Evolutionary conservation across 2,888 invertebrate genomes (phyloP).

Genomic region (Falcaria lacertinaria): DNA sequence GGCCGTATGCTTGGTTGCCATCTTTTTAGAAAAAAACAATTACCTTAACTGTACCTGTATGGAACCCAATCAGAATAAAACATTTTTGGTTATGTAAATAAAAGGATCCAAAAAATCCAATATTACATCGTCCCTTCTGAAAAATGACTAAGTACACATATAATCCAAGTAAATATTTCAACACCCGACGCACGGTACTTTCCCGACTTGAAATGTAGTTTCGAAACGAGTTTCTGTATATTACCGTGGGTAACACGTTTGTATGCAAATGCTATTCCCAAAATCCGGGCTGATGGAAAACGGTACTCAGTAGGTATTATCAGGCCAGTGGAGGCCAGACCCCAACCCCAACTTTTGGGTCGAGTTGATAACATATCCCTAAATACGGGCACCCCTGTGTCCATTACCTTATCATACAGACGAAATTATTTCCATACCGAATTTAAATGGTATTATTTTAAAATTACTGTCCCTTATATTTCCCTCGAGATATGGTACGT

Average conservation of each 20-base stretch:
- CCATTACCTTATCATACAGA: slow-evolving; percentile 53
- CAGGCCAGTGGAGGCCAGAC: slow-evolving; percentile 37
- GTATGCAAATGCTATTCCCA: slow-evolving; percentile 70
- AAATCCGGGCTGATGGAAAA: slow-evolving; percentile 69
- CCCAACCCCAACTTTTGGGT: slow-evolving; percentile 66
- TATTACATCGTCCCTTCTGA: background rate
- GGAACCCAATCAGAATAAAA: too few relatives aligned
- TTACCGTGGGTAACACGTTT: slow-evolving; percentile 65
- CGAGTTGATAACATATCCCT: slow-evolving; percentile 60
- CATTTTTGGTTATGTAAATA: too few relatives aligned
- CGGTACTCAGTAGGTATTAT: slow-evolving; percentile 56
- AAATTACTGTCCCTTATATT: background rate
- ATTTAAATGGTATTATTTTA: slow-evolving; percentile 10
- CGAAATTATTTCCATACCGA: slow-evolving; percentile 35
- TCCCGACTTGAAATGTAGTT: slow-evolving; percentile 33
- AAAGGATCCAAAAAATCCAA: too few relatives aligned
- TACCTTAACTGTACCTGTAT: too few relatives aligned
- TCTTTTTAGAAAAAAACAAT: too few relatives aligned
- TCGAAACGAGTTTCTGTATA: slow-evolving; percentile 49
- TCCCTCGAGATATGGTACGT: background rate
- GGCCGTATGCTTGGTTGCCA: too few relatives aligned
- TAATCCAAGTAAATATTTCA: slow-evolving; percentile 28
- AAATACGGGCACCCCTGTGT: slow-evolving; percentile 32
- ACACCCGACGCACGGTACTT: slow-evolving; percentile 17
- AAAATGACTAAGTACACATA: slow-evolving; percentile 16